phyloP scores from a whole-genome alignment of 2,113 vertebrate species.

The Cyphomyrus discorhynchus region DNA sequence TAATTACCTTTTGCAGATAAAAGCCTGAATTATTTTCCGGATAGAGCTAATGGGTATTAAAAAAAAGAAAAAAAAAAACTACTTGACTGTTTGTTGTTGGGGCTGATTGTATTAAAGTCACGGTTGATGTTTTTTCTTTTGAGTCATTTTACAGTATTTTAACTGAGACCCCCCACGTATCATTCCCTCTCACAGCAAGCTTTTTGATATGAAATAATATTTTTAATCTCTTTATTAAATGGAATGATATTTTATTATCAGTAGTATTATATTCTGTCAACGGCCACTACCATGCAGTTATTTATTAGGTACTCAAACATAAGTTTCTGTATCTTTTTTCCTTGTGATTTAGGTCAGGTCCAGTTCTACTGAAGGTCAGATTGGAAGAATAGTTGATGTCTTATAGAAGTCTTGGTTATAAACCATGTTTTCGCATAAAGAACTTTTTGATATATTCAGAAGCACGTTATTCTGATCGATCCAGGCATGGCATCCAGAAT shows the following conservation, averaged over 20 bases:
- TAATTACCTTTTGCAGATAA: constrained; percentile 19
- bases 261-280: neutral
- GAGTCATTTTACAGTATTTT: neutral
- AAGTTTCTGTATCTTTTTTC: neutral
- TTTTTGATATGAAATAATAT: neutral
- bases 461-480: neutral
- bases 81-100: neutral
- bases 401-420: neutral
- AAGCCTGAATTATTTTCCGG: neutral
- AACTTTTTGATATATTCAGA: neutral
- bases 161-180: neutral
- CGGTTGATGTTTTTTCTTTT: neutral
- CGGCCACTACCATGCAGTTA: neutral
- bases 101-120: neutral
- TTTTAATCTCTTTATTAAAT: neutral
- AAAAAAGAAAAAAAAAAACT: neutral
- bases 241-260: neutral
- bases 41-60: neutral
- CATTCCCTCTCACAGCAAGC: neutral
- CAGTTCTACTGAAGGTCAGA: neutral
- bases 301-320: neutral
- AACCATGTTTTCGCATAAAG: neutral
- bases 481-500: neutral
- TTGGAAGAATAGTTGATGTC: neutral
- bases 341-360: neutral